Evolutionary conservation across 2,888 invertebrate genomes (phyloP), one percentile per base, ranked within the genome.

Genomic region (Ectemnius cavifrons): DNA sequence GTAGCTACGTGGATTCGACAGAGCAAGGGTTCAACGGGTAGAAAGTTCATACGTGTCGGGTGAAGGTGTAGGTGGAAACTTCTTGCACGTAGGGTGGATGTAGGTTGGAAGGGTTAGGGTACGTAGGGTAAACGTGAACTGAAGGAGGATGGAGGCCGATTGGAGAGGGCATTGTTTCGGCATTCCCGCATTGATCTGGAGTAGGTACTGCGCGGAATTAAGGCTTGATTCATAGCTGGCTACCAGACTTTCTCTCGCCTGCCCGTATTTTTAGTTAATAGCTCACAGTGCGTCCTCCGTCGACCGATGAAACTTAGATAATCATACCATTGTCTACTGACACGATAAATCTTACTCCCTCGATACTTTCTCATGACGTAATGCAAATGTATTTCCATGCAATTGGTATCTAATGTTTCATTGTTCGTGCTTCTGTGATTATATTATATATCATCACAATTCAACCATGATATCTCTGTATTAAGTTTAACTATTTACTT

Each of bases 121-220:
- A 52, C 52, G 69, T 66, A 37, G 63, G 66, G 63, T 63, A 63
- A 69, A 73, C 73, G 60, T 60, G 75, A 69, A 69, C 69, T 58
- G 45, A 49, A 65, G 71, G 71, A 73, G 71, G 63, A 81, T 71
- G 63, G 71, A 67, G 63, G 58, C 63, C 77, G 73, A 80, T 85
- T 80, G 73, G 67, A 80, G 71, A 59, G 78, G 70, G 73, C 64
- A 83, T 84, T 85, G 82, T 86, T 80, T 80, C 67, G 49, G 62
- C 60, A 61, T 68, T 66, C 61, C 74, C 73, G 78, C 82, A 82
- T 84, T 78, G 81, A 85, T 85, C 77, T 78, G 76, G 69, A 67
- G 47, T 67, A 68, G 68, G 59, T 61, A 56, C 57, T 67, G 52
- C 61, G 60, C 28, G 63, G 23, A 52, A 28, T 73, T 69, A 62